Conservation (phyloP, 1,140 invertebrate genomes). For the Lethocerus indicus region DNA sequence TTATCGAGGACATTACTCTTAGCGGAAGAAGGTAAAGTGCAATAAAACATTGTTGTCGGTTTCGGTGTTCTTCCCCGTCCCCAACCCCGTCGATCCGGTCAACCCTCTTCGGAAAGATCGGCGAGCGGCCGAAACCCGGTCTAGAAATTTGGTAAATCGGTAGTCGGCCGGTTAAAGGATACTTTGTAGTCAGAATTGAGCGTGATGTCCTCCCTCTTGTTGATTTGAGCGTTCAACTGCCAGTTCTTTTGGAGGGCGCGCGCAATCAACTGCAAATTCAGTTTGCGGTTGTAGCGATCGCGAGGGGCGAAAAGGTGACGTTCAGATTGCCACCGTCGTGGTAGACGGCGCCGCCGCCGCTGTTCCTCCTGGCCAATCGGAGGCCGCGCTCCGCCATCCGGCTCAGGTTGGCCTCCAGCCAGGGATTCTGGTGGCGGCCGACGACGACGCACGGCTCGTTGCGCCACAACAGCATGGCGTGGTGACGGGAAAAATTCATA, state of each 20-base stretch:
- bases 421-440: conserved; percentile 93
- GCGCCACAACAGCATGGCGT: conserved; percentile 74
- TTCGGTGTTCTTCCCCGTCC: too few relatives aligned
- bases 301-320: conserved; percentile 72
- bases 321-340: conserved; percentile 91
- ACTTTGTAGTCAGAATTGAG: conserved; percentile 68
- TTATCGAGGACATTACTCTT: too few relatives aligned
- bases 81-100: too few relatives aligned
- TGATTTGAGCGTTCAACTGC: conserved; percentile 53
- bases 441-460: conserved; percentile 90
- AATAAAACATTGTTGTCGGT: too few relatives aligned
- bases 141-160: too few relatives aligned
- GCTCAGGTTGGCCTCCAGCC: conserved; percentile 66
- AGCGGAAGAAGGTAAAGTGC: too few relatives aligned
- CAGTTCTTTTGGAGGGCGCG: conserved; percentile 61
- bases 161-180: conserved; percentile 24
- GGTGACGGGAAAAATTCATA: conserved; percentile 60
- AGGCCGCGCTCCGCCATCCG: conserved; percentile 41
- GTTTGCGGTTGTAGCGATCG: conserved; percentile 59
- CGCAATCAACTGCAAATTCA: conserved; percentile 71
- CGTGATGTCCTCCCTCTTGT: conserved; percentile 66
- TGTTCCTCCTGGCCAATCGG: conserved; percentile 66
- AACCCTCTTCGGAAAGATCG: too few relatives aligned
- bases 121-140: too few relatives aligned
- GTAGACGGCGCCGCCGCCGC: conserved; percentile 93